Evolutionary conservation across 2,797 vertebrate genomes (phyloP), one percentile per base, ranked within the genome.

Genomic region (Oryzias sinensis): DNA sequence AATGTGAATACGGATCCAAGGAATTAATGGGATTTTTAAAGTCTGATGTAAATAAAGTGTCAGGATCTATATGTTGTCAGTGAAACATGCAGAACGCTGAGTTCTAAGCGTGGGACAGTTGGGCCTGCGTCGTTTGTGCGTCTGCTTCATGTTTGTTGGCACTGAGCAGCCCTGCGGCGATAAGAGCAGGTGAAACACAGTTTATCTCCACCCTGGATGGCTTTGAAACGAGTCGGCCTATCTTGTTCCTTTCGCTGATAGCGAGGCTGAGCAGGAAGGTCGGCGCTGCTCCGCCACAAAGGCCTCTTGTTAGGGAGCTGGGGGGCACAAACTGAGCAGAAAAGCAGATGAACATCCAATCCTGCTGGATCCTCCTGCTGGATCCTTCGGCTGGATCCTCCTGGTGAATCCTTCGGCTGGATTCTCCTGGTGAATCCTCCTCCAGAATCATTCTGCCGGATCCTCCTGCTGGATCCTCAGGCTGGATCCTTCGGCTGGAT

Each of bases 211-310:
- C 3, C 15, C 17, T 18, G 37, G 11, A 6, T 1, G 25, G 44
- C 2, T 25, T 43, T 46, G 59, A 8, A 49, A 20, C 5, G 41
- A 56, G 49, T 14, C 43, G 5, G 5, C 17, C 73, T 80, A 77
- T 78, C 65, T 75, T 0, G 24, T 25, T 55, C 50, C 49, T 20
- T 50, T 53, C 45, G 6, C 65, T 65, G 71, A 78, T 58, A 68
- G 77, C 27, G 41, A 22, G 6, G 60, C 59, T 51, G 77, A 84
- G 76, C 79, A 76, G 59, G 68, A 50, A 62, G 67, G 72, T 47
- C 74, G 24, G 67, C 73, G 20, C 63, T 52, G 53, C 74, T 59
- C 20, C 1, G 59, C 60, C 33, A 89, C 87, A 87, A 85, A 80
- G 65, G 51, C 60, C 72, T 65, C 74, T 84, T 87, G 85, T 89